A percentile compares a stretch with the other conserved stretches of the same genome.
These are phyloP conservation scores for Drosophila saltans DNA, from an alignment of 1,140 invertebrate genomes.

Conservation along the genomic window DNA sequence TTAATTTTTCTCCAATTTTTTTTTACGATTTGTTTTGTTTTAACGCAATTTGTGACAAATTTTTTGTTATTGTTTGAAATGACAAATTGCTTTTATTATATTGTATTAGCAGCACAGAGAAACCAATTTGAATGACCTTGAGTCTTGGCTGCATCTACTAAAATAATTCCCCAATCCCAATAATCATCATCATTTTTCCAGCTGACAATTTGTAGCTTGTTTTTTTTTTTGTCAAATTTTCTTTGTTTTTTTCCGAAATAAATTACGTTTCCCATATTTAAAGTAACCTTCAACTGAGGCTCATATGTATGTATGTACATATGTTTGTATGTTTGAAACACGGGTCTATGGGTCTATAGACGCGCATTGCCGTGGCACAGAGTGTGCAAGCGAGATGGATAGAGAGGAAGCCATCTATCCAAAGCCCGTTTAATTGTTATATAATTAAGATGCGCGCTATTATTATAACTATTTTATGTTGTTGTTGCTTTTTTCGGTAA, in stretches of 20 bases:
- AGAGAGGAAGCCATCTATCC: constrained; percentile 37
- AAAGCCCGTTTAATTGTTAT: constrained; percentile 68
- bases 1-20: constrained; percentile 32
- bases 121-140: constrained; percentile 64
- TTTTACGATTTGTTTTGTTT: constrained; percentile 25
- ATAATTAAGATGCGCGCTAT: constrained; percentile 77
- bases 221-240: constrained; percentile 60
- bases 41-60: constrained; percentile 18
- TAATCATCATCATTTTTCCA: constrained; percentile 58
- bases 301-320: neutral
- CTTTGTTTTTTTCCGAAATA: constrained; percentile 61
- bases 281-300: constrained; percentile 45
- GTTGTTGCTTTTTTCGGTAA: constrained; percentile 34
- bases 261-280: constrained; percentile 58
- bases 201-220: constrained; percentile 27
- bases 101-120: constrained; percentile 33
- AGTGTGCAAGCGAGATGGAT: constrained; percentile 35
- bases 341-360: constrained; percentile 5
- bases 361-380: neutral
- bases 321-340: neutral
- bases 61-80: constrained; percentile 37
- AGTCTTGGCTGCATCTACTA: constrained; percentile 44
- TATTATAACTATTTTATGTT: constrained; percentile 59
- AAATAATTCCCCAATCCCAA: constrained; percentile 19
- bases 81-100: constrained; percentile 64